A percentile compares a stretch with the other conserved stretches of the same genome.
These are phyloP conservation scores for Etheostoma perlongum DNA, from an alignment of 2,797 vertebrate species.

Conservation along the genomic window DNA sequence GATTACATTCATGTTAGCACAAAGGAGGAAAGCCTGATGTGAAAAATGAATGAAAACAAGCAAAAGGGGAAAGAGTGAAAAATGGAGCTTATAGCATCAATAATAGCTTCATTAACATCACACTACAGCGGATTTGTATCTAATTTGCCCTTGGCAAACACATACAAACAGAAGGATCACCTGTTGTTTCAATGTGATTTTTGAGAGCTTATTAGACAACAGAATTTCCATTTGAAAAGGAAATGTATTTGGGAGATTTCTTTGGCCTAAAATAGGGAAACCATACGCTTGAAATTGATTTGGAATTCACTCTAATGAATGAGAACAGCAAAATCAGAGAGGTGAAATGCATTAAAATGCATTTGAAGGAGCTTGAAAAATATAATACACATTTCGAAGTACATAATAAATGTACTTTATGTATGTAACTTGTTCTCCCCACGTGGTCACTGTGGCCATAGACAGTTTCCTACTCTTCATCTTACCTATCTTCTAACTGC, in stretches of 20 bases:
- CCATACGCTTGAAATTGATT: background rate
- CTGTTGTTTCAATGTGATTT: slow-evolving; percentile 18
- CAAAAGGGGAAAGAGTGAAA: slow-evolving; percentile 24
- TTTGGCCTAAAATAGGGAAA: background rate
- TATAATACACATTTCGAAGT: background rate
- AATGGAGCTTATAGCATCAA: slow-evolving; percentile 22
- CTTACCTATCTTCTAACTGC: background rate
- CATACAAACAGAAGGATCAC: slow-evolving; percentile 20
- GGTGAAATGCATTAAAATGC: background rate
- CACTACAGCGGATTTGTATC: slow-evolving; percentile 42
- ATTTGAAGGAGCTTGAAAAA: background rate
- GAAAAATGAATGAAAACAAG: slow-evolving; percentile 20
- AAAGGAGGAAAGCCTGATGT: slow-evolving; percentile 19
- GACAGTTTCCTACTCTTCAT: too few species aligned
- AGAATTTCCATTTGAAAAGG: slow-evolving; percentile 13
- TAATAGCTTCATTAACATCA: slow-evolving; percentile 60
- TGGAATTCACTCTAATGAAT: background rate
- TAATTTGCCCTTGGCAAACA: slow-evolving; percentile 39
- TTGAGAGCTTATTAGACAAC: background rate
- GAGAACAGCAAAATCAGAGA: background rate
- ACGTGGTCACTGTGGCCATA: background rate
- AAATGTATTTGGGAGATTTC: background rate
- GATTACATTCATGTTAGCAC: slow-evolving; percentile 15
- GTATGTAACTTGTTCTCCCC: background rate
- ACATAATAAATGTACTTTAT: background rate